These are phyloP conservation scores for Coryphaenoides rupestris DNA, from an alignment of 2,113 vertebrate genomes.

Conservation along the genomic window DNA sequence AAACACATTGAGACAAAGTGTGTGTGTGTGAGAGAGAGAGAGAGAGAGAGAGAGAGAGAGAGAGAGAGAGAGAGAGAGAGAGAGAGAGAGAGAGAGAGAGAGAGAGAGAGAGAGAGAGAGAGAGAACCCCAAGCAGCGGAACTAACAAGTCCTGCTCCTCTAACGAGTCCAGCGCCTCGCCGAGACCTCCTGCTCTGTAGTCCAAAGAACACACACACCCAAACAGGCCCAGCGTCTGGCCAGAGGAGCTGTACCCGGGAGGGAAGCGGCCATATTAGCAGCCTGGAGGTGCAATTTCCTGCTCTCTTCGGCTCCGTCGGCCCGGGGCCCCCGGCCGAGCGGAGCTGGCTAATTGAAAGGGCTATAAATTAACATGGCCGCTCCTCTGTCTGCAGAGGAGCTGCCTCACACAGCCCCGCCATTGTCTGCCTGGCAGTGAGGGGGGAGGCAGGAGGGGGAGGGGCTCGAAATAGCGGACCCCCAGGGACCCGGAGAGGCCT, in stretches of 20 bases:
- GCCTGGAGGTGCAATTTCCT: slow-evolving; percentile 87
- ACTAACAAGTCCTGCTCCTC: no score
- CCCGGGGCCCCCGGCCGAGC: slow-evolving; percentile 81
- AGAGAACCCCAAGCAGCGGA: neutral
- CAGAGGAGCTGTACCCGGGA: slow-evolving; percentile 70
- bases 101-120: slow-evolving; percentile 17
- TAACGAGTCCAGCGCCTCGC: no score
- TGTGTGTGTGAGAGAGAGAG: no score
- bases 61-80: no score
- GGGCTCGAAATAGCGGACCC: slow-evolving; percentile 12
- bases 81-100: slow-evolving; percentile 70
- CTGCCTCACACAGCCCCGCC: slow-evolving; percentile 81
- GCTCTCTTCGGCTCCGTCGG: slow-evolving; percentile 80
- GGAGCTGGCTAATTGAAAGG: slow-evolving; percentile 82
- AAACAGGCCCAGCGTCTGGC: slow-evolving; percentile 32
- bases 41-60: no score
- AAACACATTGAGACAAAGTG: no score
- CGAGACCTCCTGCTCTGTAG: no score
- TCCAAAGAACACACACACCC: neutral
- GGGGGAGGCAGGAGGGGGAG: neutral
- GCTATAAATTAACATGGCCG: slow-evolving; percentile 86
- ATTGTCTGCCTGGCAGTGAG: slow-evolving; percentile 77
- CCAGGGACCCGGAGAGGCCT: slow-evolving; percentile 63
- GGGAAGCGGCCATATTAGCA: slow-evolving; percentile 78
- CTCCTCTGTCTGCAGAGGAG: slow-evolving; percentile 69